Conservation (phyloP, 2,797 vertebrate species). For the Gymnothorax javanicus region DNA sequence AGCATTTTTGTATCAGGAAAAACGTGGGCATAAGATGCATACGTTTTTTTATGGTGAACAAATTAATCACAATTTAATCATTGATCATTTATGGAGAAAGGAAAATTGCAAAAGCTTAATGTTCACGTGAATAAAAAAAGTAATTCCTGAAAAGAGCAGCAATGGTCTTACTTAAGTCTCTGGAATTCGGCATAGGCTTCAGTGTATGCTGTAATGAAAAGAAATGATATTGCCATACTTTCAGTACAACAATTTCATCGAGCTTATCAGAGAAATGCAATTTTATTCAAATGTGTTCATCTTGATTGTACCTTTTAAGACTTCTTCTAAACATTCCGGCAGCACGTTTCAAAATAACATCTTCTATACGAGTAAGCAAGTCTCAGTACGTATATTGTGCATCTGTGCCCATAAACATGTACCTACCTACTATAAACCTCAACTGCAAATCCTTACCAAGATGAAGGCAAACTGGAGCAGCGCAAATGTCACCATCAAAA, state of each 20-base stretch:
- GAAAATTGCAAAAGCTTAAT: too few species aligned
- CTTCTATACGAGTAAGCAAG: too few species aligned
- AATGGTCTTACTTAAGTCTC: slow-evolving; percentile 86
- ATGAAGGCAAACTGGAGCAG: too few species aligned
- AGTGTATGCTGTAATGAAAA: slow-evolving; percentile 81
- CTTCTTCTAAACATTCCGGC: neutral
- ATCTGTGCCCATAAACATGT: too few species aligned
- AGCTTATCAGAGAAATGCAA: neutral
- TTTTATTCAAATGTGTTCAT: neutral
- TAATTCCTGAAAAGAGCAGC: neutral
- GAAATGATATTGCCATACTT: slow-evolving; percentile 14
- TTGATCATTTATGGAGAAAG: too few species aligned
- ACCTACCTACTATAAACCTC: too few species aligned
- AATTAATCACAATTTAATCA: neutral
- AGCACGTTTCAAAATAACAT: neutral
- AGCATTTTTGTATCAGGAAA: too few species aligned
- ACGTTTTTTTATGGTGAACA: neutral
- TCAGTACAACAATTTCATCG: neutral
- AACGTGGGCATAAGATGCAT: neutral
- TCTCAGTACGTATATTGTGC: too few species aligned
- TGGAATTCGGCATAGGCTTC: slow-evolving; percentile 92
- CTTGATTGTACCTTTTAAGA: neutral
- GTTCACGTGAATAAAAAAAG: neutral
- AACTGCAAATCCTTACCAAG: too few species aligned
- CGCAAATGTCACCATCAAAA: too few species aligned